phyloP scores from a whole-genome alignment of 2,888 invertebrate species.

The Meganola albula region DNA sequence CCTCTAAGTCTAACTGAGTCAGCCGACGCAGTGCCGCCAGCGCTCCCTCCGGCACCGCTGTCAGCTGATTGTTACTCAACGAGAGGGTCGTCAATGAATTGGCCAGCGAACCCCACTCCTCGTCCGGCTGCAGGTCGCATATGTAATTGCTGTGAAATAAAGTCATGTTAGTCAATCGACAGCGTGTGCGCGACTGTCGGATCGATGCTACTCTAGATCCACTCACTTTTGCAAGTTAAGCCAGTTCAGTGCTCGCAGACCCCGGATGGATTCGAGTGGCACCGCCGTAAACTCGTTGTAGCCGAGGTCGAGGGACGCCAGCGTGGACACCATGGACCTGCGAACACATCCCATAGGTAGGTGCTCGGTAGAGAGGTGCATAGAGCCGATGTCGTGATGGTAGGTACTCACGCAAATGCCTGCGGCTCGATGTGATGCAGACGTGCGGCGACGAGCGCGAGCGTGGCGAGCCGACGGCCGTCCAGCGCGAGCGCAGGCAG shows the following conservation, averaged over 20 bases:
- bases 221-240: constrained; percentile 86
- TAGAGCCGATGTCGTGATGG: background rate
- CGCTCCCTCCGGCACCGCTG: constrained; percentile 57
- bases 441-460: constrained; percentile 86
- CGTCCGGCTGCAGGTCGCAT: constrained; percentile 35
- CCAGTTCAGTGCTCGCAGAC: constrained; percentile 83
- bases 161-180: too few relatives aligned
- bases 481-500: constrained; percentile 86
- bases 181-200: background rate
- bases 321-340: constrained; percentile 86
- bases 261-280: constrained; percentile 81
- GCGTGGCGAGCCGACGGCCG: constrained; percentile 83
- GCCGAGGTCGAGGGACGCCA: constrained; percentile 87
- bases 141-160: constrained; percentile 90
- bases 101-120: constrained; percentile 84
- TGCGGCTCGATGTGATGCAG: constrained; percentile 83
- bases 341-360: constrained; percentile 5
- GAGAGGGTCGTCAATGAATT: constrained; percentile 85
- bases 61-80: constrained; percentile 86
- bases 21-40: constrained; percentile 80
- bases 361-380: background rate
- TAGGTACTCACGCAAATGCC: constrained; percentile 80
- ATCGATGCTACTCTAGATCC: background rate
- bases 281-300: constrained; percentile 84
- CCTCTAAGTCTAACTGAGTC: constrained; percentile 80